Evolutionary conservation across 2,888 invertebrate genomes (phyloP), one percentile per base, ranked within the genome.

Genomic region (Cantharis rufa): DNA sequence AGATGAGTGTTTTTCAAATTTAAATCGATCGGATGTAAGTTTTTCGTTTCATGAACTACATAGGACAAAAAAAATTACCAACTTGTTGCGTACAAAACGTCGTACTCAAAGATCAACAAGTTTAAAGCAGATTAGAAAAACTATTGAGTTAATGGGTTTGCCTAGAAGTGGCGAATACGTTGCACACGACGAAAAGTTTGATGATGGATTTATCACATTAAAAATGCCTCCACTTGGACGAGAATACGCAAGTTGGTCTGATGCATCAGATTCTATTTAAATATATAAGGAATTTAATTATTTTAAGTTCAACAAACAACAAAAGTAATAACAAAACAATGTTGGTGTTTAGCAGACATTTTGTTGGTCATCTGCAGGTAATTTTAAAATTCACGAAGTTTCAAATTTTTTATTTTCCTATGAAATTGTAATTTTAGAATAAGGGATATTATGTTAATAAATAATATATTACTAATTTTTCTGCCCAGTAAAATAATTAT

Each of bases 121-220:
- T 10, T 15, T 24, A 4, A 62, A 62, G 13, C 11, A 11, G 9
- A 7, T 62, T 10, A 61, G 16, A 27, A 13, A 21, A 16, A 7
- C 4, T 15, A 18, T 32, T 66, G 61, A 15, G 7, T 64, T 64
- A 27, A 69, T 21, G 15, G 69, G 10, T 7, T 69, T 69, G 4
- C 16, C 62, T 24, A 72, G 72, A 61, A 74, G 69, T 63, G 24
- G 69, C 4, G 73, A 77, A 32, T 71, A 73, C 62, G 69, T 78
- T 10, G 62, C 66, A 13, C 71, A 71, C 72, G 80, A 78, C 62
- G 64, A 69, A 24, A 72, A 69, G 18, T 77, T 28, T 70, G 61
- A 72, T 61, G 80, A 80, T 69, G 80, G 69, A n/a, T 74, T 80
- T 74, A 69, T 75, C 0, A 77, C 78, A 21, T 69, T 74, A 62